Evolutionary conservation across 2,888 invertebrate species (phyloP), one percentile per base, ranked within the genome.

Genomic region (Mesorhabditis belari): DNA sequence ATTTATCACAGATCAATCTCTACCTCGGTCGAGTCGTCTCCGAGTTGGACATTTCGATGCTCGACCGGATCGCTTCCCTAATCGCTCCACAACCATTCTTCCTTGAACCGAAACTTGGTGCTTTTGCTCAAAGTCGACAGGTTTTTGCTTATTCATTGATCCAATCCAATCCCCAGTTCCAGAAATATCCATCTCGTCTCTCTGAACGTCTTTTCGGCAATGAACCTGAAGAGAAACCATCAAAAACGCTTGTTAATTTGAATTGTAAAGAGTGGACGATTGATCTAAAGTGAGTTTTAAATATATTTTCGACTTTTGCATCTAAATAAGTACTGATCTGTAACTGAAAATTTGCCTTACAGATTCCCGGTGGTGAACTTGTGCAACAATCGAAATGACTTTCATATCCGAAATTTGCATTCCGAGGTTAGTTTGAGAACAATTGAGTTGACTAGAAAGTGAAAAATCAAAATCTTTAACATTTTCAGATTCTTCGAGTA

Each of bases 21-120:
- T 62, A 61, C 21, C 60, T 73, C 3, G 66, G 67, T 12, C 57
- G 64, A 17, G 73, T 73, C 54, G 57, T 54, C n/a, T 57, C 73
- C 4, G 75, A 77, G 56, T 25, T 78, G n/a, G 77, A 77, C 58
- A 64, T 73, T 50, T 74, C 74, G 5, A 68, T 77, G 3, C 61
- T 75, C 19, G 77, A 77, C 28, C 69, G 77, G 5, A 66, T 73
- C 6, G 58, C 70, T 0, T 54, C 65, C 49, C 58, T 73, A 2
- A 55, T 71, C 23, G 59, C 57, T 1, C 65, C 70, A 5, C 56
- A 49, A 5, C 69, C 73, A 5, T 71, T 70, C 59, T 73, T 71
- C 57, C 64, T 65, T n/a, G 9, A 24, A 19, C 25, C n/a, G n/a
- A n/a, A 51, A 27, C 27, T 52, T 4, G 50, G 23, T 26, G 49